Conservation (phyloP, 2,888 invertebrate species). For the Temnothorax ravouxi region DNA sequence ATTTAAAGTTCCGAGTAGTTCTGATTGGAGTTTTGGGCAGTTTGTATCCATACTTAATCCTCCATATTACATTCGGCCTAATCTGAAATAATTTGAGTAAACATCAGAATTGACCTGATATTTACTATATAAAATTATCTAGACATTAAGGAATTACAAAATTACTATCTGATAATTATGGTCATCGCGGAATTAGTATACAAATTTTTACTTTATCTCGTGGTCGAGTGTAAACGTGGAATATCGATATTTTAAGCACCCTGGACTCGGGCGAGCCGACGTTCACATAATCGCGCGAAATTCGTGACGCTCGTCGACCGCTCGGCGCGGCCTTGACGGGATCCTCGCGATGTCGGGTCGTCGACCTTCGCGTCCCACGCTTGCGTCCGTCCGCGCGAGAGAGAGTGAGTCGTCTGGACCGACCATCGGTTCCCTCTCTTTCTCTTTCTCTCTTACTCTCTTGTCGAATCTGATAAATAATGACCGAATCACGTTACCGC, state of each 20-base stretch:
- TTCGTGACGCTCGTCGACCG: constrained; percentile 58
- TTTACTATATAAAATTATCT: not conserved
- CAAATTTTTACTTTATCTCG: constrained; percentile 1
- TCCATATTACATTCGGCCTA: not conserved
- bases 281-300: constrained; percentile 57
- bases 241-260: constrained; percentile 36
- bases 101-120: not conserved
- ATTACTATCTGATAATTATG: not conserved
- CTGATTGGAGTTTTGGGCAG: too few relatives aligned
- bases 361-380: constrained; percentile 53
- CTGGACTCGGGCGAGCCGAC: constrained; percentile 7
- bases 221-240: constrained; percentile 2
- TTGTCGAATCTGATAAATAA: constrained; percentile 64
- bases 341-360: constrained; percentile 53
- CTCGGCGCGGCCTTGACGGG: constrained; percentile 44
- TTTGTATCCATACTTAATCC: not conserved
- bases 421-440: constrained; percentile 60
- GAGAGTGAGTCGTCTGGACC: constrained; percentile 49
- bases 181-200: not conserved
- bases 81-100: not conserved
- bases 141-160: not conserved
- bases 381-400: not conserved
- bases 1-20: too few relatives aligned
- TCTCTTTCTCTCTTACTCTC: constrained; percentile 21
- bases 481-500: constrained; percentile 62